phyloP scores from a whole-genome alignment of 2,113 vertebrate genomes.

The Elgaria multicarinata region DNA sequence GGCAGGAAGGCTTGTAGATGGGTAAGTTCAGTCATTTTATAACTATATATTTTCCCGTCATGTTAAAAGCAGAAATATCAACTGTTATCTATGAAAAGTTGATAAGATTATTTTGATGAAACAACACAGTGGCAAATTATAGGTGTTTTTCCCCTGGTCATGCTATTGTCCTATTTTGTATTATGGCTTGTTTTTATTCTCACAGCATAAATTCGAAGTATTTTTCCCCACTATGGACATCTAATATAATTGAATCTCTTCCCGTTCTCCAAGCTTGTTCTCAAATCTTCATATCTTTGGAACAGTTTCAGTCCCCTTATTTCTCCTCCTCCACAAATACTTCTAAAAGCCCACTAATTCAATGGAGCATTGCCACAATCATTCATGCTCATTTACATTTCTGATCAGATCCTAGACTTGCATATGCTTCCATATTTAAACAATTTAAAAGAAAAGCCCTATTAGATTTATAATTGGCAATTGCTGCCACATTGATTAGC shows the following conservation, averaged over 20 bases:
- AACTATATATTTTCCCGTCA: not conserved
- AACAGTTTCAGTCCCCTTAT: not conserved
- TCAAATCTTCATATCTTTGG: slow-evolving; percentile 11
- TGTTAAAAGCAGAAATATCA: not conserved
- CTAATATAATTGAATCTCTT: not conserved
- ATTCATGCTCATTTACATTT: not conserved
- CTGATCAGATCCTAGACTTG: not conserved
- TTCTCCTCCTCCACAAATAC: not conserved
- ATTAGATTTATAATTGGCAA: not conserved
- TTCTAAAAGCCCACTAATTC: slow-evolving; percentile 7
- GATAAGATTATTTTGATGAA: not conserved
- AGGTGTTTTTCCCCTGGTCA: not conserved
- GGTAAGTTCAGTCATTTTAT: not conserved
- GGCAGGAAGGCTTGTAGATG: not conserved
- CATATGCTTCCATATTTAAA: slow-evolving; percentile 3
- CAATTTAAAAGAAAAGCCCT: not conserved
- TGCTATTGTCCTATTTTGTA: not conserved
- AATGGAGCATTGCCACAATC: not conserved
- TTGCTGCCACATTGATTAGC: not conserved
- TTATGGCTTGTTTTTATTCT: slow-evolving; percentile 5
- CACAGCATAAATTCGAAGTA: not conserved
- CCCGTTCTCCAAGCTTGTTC: not conserved
- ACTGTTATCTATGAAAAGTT: not conserved
- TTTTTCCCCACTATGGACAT: not conserved
- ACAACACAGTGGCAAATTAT: not conserved